A percentile compares a stretch with the other conserved stretches of the same genome.
phyloP scores from a whole-genome alignment of 2,113 vertebrate genomes.

The Varanus salvator region DNA sequence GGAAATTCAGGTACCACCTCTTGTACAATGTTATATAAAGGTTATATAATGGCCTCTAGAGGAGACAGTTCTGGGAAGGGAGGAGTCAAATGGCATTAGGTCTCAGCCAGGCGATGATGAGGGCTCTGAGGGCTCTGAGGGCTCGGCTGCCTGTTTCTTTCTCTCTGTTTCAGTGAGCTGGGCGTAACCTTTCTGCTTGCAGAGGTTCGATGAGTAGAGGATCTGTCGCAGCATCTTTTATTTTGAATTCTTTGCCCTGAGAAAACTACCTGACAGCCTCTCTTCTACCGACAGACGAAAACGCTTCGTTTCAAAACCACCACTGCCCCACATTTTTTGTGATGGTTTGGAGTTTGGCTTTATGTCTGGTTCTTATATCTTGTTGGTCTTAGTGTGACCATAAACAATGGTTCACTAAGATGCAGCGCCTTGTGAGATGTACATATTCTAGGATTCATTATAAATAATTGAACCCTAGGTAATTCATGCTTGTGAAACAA shows the following conservation, averaged over 20 bases:
- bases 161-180: not conserved
- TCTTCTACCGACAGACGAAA: not conserved
- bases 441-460: not conserved
- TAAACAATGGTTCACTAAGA: not conserved
- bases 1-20: not conserved
- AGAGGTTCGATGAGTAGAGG: not conserved
- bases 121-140: no score
- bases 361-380: not conserved
- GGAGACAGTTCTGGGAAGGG: not conserved
- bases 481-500: not conserved
- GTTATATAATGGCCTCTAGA: not conserved
- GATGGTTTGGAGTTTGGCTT: not conserved
- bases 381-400: not conserved
- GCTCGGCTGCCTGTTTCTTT: not conserved
- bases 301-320: not conserved
- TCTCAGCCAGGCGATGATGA: not conserved
- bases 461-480: not conserved
- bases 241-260: not conserved
- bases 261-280: not conserved
- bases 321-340: not conserved
- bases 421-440: not conserved
- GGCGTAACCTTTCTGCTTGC: not conserved
- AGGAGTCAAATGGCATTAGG: not conserved
- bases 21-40: not conserved
- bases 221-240: not conserved